Conservation (phyloP, 2,888 invertebrate genomes). For the Acleris cristana region DNA sequence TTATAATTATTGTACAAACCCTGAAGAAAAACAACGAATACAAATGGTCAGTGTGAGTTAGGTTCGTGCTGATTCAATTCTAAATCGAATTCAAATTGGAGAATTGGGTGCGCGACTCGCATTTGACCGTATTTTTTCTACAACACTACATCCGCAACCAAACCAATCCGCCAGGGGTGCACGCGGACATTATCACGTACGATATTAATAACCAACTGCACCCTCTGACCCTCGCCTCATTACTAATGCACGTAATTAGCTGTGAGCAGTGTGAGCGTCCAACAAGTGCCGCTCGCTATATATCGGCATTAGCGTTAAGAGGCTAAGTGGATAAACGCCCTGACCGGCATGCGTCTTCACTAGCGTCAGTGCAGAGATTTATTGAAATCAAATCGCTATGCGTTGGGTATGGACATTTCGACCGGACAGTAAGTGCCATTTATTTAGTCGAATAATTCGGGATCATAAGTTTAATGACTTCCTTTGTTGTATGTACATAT, state of each 20-base stretch:
- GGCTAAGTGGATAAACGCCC: constrained; percentile 57
- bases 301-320: constrained; percentile 78
- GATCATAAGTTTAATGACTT: too few species aligned
- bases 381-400: constrained; percentile 35
- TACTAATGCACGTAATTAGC: constrained; percentile 79
- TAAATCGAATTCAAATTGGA: too few species aligned
- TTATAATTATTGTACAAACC: too few species aligned
- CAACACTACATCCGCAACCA: too few species aligned
- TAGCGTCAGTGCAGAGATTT: constrained; percentile 62
- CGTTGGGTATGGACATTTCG: neutral
- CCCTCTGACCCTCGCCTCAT: constrained; percentile 57
- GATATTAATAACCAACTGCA: constrained; percentile 42
- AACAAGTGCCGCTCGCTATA: constrained; percentile 70
- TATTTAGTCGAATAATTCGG: neutral
- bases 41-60: too few species aligned
- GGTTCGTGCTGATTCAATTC: too few species aligned
- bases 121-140: too few species aligned
- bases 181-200: constrained; percentile 85
- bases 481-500: too few species aligned
- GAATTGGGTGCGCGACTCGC: too few species aligned
- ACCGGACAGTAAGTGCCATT: neutral
- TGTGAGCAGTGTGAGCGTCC: constrained; percentile 63
- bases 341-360: constrained; percentile 70
- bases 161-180: constrained; percentile 82
- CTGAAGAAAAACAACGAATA: too few species aligned